phyloP scores from a whole-genome alignment of 2,797 vertebrate genomes.

The Enteromius fasciolatus region DNA sequence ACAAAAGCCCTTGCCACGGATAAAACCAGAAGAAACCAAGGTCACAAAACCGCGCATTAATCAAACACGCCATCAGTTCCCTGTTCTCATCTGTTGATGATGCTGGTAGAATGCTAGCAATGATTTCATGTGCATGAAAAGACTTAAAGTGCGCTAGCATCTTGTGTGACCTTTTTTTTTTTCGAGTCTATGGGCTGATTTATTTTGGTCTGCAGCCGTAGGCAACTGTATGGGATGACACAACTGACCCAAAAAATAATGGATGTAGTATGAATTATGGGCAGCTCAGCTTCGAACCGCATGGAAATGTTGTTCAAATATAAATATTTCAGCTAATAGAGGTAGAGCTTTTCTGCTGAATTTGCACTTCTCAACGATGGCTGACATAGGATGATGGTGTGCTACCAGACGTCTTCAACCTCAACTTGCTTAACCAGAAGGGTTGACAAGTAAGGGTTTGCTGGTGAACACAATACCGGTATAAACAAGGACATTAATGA shows the following conservation, averaged over 20 bases:
- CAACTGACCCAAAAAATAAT: conserved; percentile 69
- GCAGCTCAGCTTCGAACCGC: conserved; percentile 59
- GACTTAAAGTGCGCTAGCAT: not conserved
- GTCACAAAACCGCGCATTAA: conserved; percentile 20
- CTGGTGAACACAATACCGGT: not conserved
- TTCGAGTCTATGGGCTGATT: conserved; percentile 16
- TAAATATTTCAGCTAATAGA: conserved; percentile 72
- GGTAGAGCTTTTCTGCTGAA: conserved; percentile 36
- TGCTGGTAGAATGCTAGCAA: conserved; percentile 3
- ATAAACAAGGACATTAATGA: not conserved
- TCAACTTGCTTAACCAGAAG: not conserved
- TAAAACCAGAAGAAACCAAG: conserved; percentile 4
- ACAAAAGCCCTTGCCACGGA: not conserved
- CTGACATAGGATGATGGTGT: not conserved
- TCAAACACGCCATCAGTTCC: not conserved
- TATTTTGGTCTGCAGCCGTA: conserved; percentile 53
- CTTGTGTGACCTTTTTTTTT: not conserved
- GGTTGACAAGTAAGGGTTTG: not conserved
- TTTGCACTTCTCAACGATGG: conserved; percentile 30
- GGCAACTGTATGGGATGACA: conserved; percentile 38
- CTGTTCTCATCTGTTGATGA: not conserved
- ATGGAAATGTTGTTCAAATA: conserved; percentile 63
- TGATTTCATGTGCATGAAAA: conserved; percentile 6
- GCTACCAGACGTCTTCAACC: too few species aligned
- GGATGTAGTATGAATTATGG: conserved; percentile 70